Evolutionary conservation across 2,113 vertebrate species (phyloP), one percentile per base, ranked within the genome.

Genomic region (Ictalurus punctatus): DNA sequence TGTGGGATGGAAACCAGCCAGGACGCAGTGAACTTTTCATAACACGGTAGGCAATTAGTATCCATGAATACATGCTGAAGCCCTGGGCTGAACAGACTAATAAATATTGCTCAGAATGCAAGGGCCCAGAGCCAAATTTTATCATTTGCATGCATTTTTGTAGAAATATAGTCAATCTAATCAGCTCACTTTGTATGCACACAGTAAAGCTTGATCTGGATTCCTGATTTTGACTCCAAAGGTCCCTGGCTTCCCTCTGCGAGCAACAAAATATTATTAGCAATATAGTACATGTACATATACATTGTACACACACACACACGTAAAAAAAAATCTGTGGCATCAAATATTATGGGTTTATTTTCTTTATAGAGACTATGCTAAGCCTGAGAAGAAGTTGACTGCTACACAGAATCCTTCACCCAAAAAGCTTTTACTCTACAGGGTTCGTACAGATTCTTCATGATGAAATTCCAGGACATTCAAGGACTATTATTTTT

Each of bases 171-270:
- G 25, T 40, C n/a, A 76, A 84, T 85, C 12, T 25, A 40, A 83
- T 48, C 13, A 79, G 97, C 98, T 96, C 92, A 99, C 98, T 99
- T 99, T 73, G 98, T 99, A 93, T 99, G 98, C 65, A 99, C 98
- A 91, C 98, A 99, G 93, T 98, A 99, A 79, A 99, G 97, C 91
- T 99, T 99, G 93, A 99, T 99, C 90, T 98, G 97, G 86, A 99
- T 98, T 1, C 97, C 98, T 0, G 97, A 97, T 88, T 97, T 97
- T 10, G 97, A 97, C 88, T 98, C 98, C 13, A 96, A 91, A 30
- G 95, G 91, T 91, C 98, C 97, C 44, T 97, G 97, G 85, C 91
- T 89, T 82, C 97, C 97, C 90, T 99, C 98, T 99, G 94, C 83
- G 78, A 37, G 91, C 85, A 17, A 85, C 78, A 91, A 87, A 0